These are phyloP conservation scores for Nemapogon koenigi DNA, from an alignment of 2,888 invertebrate genomes.

Conservation along the genomic window DNA sequence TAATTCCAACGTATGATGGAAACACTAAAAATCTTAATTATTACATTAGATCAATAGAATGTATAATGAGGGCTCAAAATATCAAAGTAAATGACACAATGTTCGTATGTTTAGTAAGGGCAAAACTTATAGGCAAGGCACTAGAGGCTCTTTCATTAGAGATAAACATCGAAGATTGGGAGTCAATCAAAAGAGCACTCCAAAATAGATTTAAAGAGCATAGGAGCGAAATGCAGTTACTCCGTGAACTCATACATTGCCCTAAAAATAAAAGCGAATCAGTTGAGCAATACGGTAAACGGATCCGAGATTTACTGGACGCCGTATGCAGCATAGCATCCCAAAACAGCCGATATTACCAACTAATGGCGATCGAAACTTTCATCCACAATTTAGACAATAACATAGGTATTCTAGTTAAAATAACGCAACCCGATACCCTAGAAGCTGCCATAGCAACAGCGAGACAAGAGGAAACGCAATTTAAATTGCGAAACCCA, in stretches of 20 bases:
- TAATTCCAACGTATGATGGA: conserved; percentile 1
- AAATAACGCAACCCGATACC: background rate
- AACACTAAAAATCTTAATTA: conserved; percentile 3
- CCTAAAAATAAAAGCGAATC: background rate
- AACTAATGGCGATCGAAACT: conserved; percentile 1
- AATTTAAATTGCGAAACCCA: too few relatives aligned
- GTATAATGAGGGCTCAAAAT: background rate
- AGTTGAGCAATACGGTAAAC: background rate
- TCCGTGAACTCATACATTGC: background rate
- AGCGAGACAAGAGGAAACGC: background rate
- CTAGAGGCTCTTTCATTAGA: conserved; percentile 1
- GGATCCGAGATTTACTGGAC: background rate
- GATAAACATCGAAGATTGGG: background rate
- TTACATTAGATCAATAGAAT: conserved; percentile 3
- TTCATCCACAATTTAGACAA: background rate
- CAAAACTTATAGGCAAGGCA: background rate
- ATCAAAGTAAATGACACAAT: background rate
- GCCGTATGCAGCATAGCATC: background rate
- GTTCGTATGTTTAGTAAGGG: background rate
- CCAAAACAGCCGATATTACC: background rate
- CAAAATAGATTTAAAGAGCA: background rate
- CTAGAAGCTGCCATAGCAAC: background rate
- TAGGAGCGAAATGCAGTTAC: conserved; percentile 1
- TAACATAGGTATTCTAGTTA: background rate
- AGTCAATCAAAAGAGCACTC: background rate